These are phyloP conservation scores for Anguilla marmorata DNA, from an alignment of 2,797 vertebrate genomes.

Conservation along the genomic window DNA sequence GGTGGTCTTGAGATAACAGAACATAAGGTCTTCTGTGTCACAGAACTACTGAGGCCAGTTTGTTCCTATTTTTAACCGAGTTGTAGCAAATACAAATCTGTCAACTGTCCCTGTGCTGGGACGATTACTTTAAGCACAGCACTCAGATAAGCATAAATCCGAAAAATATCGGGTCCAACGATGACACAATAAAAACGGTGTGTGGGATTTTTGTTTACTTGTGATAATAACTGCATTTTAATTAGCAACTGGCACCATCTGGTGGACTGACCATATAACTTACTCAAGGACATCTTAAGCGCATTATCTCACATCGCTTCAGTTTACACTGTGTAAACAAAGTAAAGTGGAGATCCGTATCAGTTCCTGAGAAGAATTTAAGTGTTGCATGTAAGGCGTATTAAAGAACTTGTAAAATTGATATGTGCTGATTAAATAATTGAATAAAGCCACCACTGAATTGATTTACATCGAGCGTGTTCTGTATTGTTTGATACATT, in stretches of 20 bases:
- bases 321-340: conserved; percentile 11
- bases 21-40: conserved; percentile 54
- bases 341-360: background rate
- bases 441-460: background rate
- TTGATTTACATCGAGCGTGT: background rate
- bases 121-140: conserved; percentile 9
- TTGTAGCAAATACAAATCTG: background rate
- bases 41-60: conserved; percentile 52
- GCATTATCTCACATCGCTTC: background rate
- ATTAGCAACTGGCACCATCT: conserved; percentile 45
- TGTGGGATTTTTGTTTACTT: conserved; percentile 12
- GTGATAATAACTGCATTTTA: conserved; percentile 30
- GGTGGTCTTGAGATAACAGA: conserved; percentile 71
- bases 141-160: background rate
- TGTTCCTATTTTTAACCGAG: conserved; percentile 45
- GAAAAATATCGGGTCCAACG: background rate
- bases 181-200: background rate
- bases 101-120: background rate
- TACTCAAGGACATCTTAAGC: conserved; percentile 26
- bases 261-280: conserved; percentile 39
- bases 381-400: background rate
- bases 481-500: background rate
- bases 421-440: background rate
- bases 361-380: background rate
- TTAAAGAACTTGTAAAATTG: background rate